Percentiles rank a stretch among this genome's conserved stretches.
Evolutionary conservation across 2,113 vertebrate species (phyloP).

Genomic region (Aptenodytes forsteri): DNA sequence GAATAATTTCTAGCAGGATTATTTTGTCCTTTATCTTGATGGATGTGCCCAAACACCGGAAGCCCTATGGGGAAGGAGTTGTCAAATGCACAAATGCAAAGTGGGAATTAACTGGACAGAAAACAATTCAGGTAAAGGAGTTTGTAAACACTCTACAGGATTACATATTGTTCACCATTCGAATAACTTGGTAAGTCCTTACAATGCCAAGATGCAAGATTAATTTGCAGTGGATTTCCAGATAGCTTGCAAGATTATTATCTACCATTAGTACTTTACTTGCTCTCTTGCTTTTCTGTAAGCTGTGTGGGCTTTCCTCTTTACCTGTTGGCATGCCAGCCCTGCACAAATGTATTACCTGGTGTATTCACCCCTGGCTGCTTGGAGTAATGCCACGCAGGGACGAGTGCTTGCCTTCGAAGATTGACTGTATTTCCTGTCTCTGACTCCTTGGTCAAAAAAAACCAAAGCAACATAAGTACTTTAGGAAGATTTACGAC

Average conservation of each 20-base stretch:
- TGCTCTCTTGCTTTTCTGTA: not conserved
- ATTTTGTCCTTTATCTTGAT: not conserved
- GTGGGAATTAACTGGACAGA: not conserved
- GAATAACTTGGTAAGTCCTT: not conserved
- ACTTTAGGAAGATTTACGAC: not conserved
- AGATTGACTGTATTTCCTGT: not conserved
- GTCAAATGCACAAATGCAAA: not conserved
- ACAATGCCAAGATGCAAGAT: not conserved
- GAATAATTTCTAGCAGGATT: not conserved
- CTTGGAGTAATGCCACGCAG: not conserved
- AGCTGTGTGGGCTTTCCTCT: not conserved
- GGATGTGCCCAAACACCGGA: not conserved
- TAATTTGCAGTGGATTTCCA: not conserved
- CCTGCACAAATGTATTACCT: not conserved
- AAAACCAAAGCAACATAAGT: not conserved
- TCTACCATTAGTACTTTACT: not conserved
- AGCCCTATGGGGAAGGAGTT: not conserved
- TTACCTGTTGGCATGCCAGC: not conserved
- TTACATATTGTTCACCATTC: not conserved
- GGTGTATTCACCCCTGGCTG: not conserved
- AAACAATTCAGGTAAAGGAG: not conserved
- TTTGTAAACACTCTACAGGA: not conserved
- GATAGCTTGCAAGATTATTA: not conserved
- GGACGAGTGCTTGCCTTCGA: not conserved
- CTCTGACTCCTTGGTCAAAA: not conserved